Evolutionary conservation across 2,888 invertebrate species (phyloP), one percentile per base, ranked within the genome.

Genomic region (Pristionchus mayeri): DNA sequence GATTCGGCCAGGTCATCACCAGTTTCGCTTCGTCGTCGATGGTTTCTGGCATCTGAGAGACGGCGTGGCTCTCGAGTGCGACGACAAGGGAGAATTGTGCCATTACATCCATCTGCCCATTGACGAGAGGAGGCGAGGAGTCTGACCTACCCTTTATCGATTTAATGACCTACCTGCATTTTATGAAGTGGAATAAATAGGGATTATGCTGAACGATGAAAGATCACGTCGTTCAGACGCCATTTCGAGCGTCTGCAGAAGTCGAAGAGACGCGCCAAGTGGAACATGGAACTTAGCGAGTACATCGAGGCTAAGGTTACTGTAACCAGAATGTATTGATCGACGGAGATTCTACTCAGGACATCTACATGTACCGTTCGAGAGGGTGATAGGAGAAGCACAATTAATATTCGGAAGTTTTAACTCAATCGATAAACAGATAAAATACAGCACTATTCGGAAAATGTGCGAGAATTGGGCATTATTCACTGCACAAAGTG

Each of bases 1-100:
- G 7, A 9, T 54, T n/a, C 54, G 7, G 6, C 44, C 75, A 67
- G 82, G 82, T 18, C 82, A 82, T 27, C 82, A 82, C 30, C 50
- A 60, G n/a, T 82, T 82, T 50, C 67, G 67, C 18, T 82, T 82
- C 67, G 34, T 82, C 50, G 44, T 67, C 48, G 82, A 82, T 40
- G 82, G 82, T 30, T 67, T n/a, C 34, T 67, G 67, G 63, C 24
- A 48, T 16, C 34, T 82, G 16, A 16, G 34, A 3, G 63, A 67
- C 21, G 67, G 48, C 3, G 11, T 82, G 30, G 37, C 63, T n/a
- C 37, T 67, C 48, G 67, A 30, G 24, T 63, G 48, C 50, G 63
- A 67, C n/a, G 67, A 60, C 7, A 54, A 34, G 48, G 82, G 82
- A 27, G 63, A 67, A 6, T 50, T 67, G 18, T 60, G 60, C 67